phyloP scores from a whole-genome alignment of 2,797 vertebrate genomes.

The Echeneis naucrates region DNA sequence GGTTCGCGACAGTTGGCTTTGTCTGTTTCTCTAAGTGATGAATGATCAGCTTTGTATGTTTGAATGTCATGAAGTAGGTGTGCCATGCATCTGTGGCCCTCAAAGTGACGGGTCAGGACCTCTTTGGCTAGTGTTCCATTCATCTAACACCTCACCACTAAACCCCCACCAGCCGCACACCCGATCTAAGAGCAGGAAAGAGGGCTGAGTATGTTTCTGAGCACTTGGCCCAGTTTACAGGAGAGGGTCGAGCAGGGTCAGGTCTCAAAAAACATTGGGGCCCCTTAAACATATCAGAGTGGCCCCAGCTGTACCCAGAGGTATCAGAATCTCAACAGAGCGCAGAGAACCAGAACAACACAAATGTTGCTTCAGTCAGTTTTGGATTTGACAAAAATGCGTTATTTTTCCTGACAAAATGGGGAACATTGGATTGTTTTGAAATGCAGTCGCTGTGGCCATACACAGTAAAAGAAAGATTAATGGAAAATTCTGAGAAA shows the following conservation, averaged over 20 bases:
- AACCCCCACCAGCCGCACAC: constrained; percentile 44
- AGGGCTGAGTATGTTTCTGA: constrained; percentile 55
- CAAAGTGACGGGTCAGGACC: constrained; percentile 68
- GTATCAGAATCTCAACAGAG: constrained; percentile 63
- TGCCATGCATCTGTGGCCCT: constrained; percentile 42
- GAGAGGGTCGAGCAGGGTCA: constrained; percentile 80
- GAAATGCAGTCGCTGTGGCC: constrained; percentile 38
- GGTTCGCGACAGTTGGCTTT: background rate
- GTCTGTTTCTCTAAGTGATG: constrained; percentile 36
- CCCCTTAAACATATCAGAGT: constrained; percentile 79
- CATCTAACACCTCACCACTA: constrained; percentile 54
- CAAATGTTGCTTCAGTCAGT: constrained; percentile 36
- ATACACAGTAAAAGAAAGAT: constrained; percentile 61
- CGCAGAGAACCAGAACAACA: constrained; percentile 67
- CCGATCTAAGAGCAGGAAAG: constrained; percentile 44
- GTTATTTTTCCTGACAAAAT: constrained; percentile 59
- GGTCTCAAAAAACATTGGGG: constrained; percentile 78
- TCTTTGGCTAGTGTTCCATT: constrained; percentile 62
- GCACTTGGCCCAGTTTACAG: constrained; percentile 81
- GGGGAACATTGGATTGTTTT: constrained; percentile 47
- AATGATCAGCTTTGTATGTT: constrained; percentile 46
- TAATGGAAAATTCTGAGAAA: constrained; percentile 34
- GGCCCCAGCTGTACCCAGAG: constrained; percentile 73
- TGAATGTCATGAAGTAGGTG: constrained; percentile 54
- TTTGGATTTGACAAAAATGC: constrained; percentile 25